A percentile compares a stretch with the other conserved stretches of the same genome.
Conservation (phyloP, 2,797 vertebrate species). For the Sebastiscus tertius region DNA sequence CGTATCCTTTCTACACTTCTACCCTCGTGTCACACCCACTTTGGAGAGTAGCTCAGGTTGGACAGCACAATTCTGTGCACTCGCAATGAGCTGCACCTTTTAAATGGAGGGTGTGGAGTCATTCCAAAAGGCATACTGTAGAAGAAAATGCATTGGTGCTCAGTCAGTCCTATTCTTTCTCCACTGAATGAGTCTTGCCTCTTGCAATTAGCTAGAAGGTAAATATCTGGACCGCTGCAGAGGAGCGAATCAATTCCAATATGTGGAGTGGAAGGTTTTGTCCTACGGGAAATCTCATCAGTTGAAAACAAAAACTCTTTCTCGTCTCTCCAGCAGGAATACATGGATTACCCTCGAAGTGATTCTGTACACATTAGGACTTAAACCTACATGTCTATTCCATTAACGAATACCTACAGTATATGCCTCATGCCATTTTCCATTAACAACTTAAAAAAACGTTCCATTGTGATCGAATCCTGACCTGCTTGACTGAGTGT, state of each 20-base stretch:
- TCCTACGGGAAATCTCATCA: conserved; percentile 73
- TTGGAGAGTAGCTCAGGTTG: conserved; percentile 26
- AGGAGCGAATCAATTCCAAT: conserved; percentile 80
- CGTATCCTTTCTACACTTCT: conserved; percentile 9
- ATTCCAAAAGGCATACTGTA: conserved; percentile 40
- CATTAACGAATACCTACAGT: conserved; percentile 11
- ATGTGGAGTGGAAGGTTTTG: conserved; percentile 69
- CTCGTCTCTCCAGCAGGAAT: conserved; percentile 39
- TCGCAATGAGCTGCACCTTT: conserved; percentile 38
- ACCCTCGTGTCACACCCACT: not conserved
- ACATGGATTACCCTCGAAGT: conserved; percentile 34
- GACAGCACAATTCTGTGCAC: conserved; percentile 21
- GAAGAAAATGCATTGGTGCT: conserved; percentile 56
- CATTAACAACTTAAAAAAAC: conserved; percentile 10
- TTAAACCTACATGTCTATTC: not conserved
- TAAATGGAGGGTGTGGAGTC: conserved; percentile 48
- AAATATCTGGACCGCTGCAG: conserved; percentile 71
- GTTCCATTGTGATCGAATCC: conserved; percentile 24
- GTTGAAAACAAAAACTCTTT: conserved; percentile 62
- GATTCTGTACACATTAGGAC: conserved; percentile 21
- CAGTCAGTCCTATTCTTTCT: conserved; percentile 36
- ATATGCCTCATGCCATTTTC: conserved; percentile 8
- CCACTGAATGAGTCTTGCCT: conserved; percentile 57
- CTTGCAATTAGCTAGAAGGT: conserved; percentile 76
- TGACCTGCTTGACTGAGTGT: conserved; percentile 20